A percentile compares a stretch with the other conserved stretches of the same genome.
Evolutionary conservation across 2,797 vertebrate genomes (phyloP).

Genomic region (Steatocranus sp.): DNA sequence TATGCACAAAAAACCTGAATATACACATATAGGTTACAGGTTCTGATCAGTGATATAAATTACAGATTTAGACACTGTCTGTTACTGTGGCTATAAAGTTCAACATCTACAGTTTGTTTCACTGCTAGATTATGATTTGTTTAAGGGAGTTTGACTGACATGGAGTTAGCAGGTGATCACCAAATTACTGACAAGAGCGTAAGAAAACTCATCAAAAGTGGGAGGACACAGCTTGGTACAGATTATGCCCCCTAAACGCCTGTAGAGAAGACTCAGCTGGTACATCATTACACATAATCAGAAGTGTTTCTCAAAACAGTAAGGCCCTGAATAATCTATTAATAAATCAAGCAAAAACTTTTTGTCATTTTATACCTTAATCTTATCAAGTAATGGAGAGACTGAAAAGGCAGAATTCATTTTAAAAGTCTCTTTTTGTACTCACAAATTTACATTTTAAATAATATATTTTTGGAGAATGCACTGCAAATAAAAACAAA

Average conservation of each 20-base stretch:
- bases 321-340: neutral
- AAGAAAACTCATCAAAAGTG: neutral
- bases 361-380: neutral
- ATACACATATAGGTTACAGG: neutral
- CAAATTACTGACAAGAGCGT: slow-evolving; percentile 5
- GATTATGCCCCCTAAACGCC: slow-evolving; percentile 5
- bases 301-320: slow-evolving; percentile 32
- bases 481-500: neutral
- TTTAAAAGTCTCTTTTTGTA: neutral
- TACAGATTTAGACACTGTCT: neutral
- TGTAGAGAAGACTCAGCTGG: slow-evolving; percentile 23
- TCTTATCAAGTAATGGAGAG: neutral
- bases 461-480: neutral
- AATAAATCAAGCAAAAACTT: neutral
- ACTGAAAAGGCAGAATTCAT: neutral
- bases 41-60: neutral
- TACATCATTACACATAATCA: slow-evolving; percentile 16
- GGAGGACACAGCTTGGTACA: slow-evolving; percentile 20
- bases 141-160: slow-evolving; percentile 3
- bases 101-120: neutral
- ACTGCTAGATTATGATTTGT: neutral
- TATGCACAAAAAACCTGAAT: neutral
- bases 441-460: neutral
- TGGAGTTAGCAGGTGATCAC: slow-evolving; percentile 4
- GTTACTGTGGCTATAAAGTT: neutral